A percentile compares a stretch with the other conserved stretches of the same genome.
Conservation (phyloP, 2,797 vertebrate species). For the Argyrosomus regius region DNA sequence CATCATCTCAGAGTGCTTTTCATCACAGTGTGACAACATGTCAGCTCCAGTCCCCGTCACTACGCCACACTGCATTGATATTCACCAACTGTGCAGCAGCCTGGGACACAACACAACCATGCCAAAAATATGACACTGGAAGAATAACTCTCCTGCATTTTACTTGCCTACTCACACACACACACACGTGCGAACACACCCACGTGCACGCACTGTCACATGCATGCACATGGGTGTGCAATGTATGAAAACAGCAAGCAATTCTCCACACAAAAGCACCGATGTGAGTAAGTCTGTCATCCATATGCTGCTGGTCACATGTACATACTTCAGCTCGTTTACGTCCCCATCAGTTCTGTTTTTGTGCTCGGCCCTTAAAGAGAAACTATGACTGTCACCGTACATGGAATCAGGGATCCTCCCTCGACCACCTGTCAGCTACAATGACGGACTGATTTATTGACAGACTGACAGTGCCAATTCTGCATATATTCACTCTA, state of each 20-base stretch:
- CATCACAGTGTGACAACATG: conserved; percentile 88
- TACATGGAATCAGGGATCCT: conserved; percentile 45
- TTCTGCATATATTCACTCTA: conserved; percentile 70
- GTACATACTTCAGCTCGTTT: conserved; percentile 10
- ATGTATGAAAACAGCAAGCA: conserved; percentile 20
- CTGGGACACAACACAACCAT: conserved; percentile 79
- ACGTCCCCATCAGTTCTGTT: conserved; percentile 9
- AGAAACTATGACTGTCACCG: conserved; percentile 33
- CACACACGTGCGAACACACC: conserved; percentile 46
- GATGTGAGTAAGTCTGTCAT: neutral
- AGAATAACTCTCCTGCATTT: conserved; percentile 78
- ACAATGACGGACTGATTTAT: conserved; percentile 66
- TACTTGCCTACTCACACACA: conserved; percentile 59
- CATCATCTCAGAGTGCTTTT: conserved; percentile 88
- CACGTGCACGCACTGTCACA: conserved; percentile 40
- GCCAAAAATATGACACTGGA: conserved; percentile 83
- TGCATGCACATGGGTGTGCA: conserved; percentile 28
- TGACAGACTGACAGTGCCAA: conserved; percentile 75
- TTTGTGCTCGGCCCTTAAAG: conserved; percentile 30
- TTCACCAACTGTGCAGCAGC: conserved; percentile 83
- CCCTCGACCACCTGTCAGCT: conserved; percentile 73
- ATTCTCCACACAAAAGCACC: neutral
- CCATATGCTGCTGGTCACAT: conserved; percentile 12
- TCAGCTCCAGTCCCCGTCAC: conserved; percentile 86
- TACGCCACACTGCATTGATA: conserved; percentile 84